Percentiles rank a stretch among this genome's conserved stretches.
phyloP scores from a whole-genome alignment of 2,113 vertebrate genomes.

The Vulpes lagopus region DNA sequence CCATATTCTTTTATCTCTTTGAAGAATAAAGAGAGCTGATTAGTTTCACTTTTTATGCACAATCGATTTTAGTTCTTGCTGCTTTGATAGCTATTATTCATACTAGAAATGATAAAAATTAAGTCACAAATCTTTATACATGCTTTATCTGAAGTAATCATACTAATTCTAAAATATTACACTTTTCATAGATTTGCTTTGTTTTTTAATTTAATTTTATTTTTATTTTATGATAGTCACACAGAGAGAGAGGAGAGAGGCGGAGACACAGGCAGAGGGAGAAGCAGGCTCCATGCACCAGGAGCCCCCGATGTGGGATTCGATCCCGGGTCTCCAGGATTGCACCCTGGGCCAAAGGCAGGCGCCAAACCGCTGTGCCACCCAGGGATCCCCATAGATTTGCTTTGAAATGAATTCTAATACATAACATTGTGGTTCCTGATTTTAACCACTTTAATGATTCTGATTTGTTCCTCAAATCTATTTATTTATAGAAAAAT shows the following conservation, averaged over 20 bases:
- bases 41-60: conserved; percentile 55
- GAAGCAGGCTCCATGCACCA: no score
- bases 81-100: conserved; percentile 47
- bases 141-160: conserved; percentile 54
- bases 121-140: conserved; percentile 59
- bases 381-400: background rate
- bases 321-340: no score
- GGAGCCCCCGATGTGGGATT: no score
- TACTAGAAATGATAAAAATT: background rate
- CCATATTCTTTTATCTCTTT: conserved; percentile 23
- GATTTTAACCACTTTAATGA: conserved; percentile 45
- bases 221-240: no score
- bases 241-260: no score
- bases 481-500: conserved; percentile 41
- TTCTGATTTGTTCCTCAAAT: conserved; percentile 43
- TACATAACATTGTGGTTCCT: conserved; percentile 33
- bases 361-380: no score
- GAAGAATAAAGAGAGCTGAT: conserved; percentile 17
- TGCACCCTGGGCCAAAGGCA: no score
- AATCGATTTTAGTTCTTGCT: conserved; percentile 50
- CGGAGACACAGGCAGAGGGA: no score
- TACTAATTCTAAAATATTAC: conserved; percentile 11
- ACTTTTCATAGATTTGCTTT: conserved; percentile 45
- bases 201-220: no score
- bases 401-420: conserved; percentile 21